phyloP scores from a whole-genome alignment of 2,888 invertebrate genomes.

The Odontocerum albicorne region DNA sequence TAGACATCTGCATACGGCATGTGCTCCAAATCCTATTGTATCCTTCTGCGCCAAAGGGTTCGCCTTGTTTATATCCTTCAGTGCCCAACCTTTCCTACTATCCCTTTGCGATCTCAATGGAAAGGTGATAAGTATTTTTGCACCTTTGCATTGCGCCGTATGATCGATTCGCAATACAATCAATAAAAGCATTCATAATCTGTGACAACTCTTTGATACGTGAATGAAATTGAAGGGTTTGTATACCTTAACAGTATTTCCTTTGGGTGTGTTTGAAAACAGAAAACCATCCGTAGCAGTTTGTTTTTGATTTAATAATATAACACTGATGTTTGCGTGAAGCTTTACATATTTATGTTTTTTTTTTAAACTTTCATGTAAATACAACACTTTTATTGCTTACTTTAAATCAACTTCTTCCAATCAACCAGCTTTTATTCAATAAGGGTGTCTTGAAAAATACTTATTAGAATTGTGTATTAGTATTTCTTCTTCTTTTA shows the following conservation, averaged over 20 bases:
- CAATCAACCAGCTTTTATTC: too few relatives aligned
- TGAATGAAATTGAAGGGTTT: not conserved
- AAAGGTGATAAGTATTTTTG: slow-evolving; percentile 10
- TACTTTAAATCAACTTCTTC: too few relatives aligned
- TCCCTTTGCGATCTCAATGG: not conserved
- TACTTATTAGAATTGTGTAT: too few relatives aligned
- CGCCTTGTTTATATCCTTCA: slow-evolving; percentile 8
- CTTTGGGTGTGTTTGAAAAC: not conserved
- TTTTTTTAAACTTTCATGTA: too few relatives aligned
- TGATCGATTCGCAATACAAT: slow-evolving; percentile 6
- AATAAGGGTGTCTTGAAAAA: too few relatives aligned
- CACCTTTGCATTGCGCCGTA: slow-evolving; percentile 3
- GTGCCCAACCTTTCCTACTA: not conserved
- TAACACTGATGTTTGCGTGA: too few relatives aligned
- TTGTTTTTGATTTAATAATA: too few relatives aligned
- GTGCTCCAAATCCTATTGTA: slow-evolving; percentile 25
- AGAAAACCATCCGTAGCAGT: too few relatives aligned
- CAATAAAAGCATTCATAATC: not conserved
- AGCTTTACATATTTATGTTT: too few relatives aligned
- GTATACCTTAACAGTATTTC: not conserved
- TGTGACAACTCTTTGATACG: not conserved
- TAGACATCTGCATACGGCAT: slow-evolving; percentile 32
- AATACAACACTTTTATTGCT: too few relatives aligned
- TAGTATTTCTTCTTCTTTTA: too few relatives aligned
- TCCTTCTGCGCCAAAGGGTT: slow-evolving; percentile 31